Base-by-base conservation (phyloP, 2,797 vertebrate genomes). In the Pempheris klunzingeri region DNA sequence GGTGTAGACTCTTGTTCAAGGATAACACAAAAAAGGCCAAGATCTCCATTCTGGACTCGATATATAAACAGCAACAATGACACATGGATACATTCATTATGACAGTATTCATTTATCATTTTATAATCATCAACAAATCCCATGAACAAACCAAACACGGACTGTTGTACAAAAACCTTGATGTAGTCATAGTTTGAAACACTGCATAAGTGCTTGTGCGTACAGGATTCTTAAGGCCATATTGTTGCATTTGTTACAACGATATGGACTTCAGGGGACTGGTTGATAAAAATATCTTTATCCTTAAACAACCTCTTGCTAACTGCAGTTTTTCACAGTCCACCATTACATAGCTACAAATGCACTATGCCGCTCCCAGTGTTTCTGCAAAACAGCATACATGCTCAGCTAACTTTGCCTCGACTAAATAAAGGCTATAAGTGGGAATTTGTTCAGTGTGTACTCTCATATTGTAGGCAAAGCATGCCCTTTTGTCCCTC, bases 401-500 rank as follows among this genome's bases (percentile, higher is more conserved):
- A 54, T 14, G 49, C 68, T 63, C 73, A 32, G 28, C 83, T 54
- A 83, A 60, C 72, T 71, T 80, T 67, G 47, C 52, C 69, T 65
- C 50, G 44, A 73, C 80, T 78, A 71, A 74, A 84, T 74, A 67
- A 59, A 65, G 44, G 49, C 43, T 69, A 43, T 43, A 79, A 80
- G 77, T 58, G 74, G 52, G 68, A 78, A 77, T 83, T 53, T 78
- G 79, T 75, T 87, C 57, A 34, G 61, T 20, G 67, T 77, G 50
- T 67, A 13, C 64, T 79, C 62, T 67, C 49, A 55, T 64, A 61
- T 75, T 83, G 79, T 71, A 46, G 83, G 76, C 34, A 81, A 79
- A 86, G 59, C 76, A 34, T 76, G 60, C 67, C 78, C 82, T 76
- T 90, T 78, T 86, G 81, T 90, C 81, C 84, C 85, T 82, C 61